These are phyloP conservation scores for Acropora tenuis DNA, from an alignment of 64 coral and sea anemone species.

Conservation along the genomic window DNA sequence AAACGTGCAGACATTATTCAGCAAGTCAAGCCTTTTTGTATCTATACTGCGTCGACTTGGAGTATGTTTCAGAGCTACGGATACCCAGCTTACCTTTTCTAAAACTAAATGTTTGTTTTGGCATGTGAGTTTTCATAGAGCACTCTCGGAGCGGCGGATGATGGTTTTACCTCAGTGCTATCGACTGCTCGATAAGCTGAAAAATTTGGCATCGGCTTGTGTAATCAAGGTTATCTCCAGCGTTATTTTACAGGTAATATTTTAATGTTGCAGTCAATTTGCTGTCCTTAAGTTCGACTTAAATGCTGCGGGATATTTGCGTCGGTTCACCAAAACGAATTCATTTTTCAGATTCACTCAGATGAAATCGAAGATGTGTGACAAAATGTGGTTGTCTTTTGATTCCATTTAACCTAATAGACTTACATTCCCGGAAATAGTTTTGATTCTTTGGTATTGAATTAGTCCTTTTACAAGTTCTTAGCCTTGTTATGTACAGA, in stretches of 20 bases:
- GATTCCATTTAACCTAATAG: no score
- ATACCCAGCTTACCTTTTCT: slow-evolving; percentile 63
- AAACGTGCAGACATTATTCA: slow-evolving; percentile 9
- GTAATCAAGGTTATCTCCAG: slow-evolving; percentile 49
- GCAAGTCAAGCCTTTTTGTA: slow-evolving; percentile 20
- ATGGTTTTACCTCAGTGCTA: slow-evolving; percentile 46
- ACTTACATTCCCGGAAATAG: no score
- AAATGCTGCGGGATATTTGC: slow-evolving; percentile 3
- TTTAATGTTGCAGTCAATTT: not conserved
- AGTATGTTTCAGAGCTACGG: slow-evolving; percentile 25
- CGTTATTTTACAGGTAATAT: slow-evolving; percentile 55
- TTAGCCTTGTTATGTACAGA: no score
- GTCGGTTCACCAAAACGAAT: not conserved
- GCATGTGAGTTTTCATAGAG: slow-evolving; percentile 36
- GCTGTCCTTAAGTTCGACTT: not conserved
- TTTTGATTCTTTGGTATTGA: no score
- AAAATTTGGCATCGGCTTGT: slow-evolving; percentile 38
- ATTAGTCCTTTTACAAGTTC: no score
- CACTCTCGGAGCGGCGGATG: slow-evolving; percentile 36
- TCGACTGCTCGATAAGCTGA: slow-evolving; percentile 45
- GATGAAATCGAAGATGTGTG: slow-evolving; percentile 43
- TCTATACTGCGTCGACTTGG: slow-evolving; percentile 49
- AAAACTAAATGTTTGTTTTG: slow-evolving; percentile 43
- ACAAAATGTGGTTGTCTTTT: no score
- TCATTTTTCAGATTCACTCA: slow-evolving; percentile 44